A percentile compares a stretch with the other conserved stretches of the same genome.
Conservation (phyloP, 2,113 vertebrate genomes). For the Vicugna pacos region DNA sequence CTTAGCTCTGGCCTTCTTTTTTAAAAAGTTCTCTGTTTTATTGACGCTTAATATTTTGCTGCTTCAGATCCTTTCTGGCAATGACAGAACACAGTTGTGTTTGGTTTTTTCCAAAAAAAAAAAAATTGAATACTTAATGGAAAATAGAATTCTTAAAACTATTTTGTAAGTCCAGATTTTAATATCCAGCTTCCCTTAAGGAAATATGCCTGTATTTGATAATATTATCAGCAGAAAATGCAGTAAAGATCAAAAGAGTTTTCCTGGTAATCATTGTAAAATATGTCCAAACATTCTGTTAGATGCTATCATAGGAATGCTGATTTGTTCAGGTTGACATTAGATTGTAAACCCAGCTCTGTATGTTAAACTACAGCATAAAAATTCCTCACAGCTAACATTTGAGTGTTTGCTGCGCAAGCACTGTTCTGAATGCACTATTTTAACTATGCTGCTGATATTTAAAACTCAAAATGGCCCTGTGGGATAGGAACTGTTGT, state of each 20-base stretch:
- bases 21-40: neutral
- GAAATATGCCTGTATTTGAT: constrained; percentile 38
- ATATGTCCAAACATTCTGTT: neutral
- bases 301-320: neutral
- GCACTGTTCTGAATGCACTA: neutral
- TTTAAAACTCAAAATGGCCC: constrained; percentile 18
- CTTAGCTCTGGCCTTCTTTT: neutral
- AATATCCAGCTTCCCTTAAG: constrained; percentile 33
- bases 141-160: constrained; percentile 56
- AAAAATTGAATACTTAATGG: neutral
- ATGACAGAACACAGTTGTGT: neutral
- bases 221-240: constrained; percentile 25
- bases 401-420: neutral
- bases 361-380: constrained; percentile 38
- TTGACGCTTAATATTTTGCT: constrained; percentile 21
- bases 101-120: neutral
- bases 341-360: constrained; percentile 12
- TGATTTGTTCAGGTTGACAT: neutral
- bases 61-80: constrained; percentile 39
- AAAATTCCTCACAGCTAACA: constrained; percentile 15
- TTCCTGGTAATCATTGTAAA: neutral
- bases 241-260: neutral
- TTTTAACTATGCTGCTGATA: neutral
- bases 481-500: neutral
- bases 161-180: constrained; percentile 50